Evolutionary conservation across 2,797 vertebrate genomes (phyloP), one percentile per base, ranked within the genome.

Genomic region (Pogonophryne albipinna): DNA sequence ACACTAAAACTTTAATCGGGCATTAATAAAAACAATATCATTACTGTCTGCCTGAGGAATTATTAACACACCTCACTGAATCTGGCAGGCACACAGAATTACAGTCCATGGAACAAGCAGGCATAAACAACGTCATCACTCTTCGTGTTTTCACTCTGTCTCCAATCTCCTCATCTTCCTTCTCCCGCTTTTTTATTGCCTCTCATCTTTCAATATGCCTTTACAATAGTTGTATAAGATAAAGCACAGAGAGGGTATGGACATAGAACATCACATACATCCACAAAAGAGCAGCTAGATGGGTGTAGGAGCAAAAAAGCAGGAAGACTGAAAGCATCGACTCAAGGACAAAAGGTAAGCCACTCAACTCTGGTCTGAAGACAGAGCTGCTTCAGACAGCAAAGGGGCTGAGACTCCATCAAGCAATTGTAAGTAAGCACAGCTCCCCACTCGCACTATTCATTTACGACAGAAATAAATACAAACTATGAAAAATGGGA

Each of bases 1-100:
- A 79, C 51, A 57, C 80, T 91, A 85, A 91, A 94, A 92, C 80
- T 89, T 90, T 94, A 88, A 93, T 92, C 84, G 90, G 89, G 80
- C 89, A 92, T 92, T 92, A 91, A 92, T 93, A 91, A 93, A 92
- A 92, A 93, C 85, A 87, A 83, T 87, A 91, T 91, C 85, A 92
- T 92, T 92, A 92, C 72, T 61, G 72, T 75, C 80, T 85, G 79
- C 77, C 79, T 68, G 58, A 83, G 78, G 63, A 78, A 82, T 65
- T 77, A 84, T 80, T 71, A 87, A 84, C 67, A 82, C 78, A 86
- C 72, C 76, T 87, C 76, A 85, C 55, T 56, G 76, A 55, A 57
- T 79, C 58, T 73, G 65, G 55, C 80, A 87, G 31, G 17, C 66
- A 34, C 47, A 71, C 60, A 80, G 55, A 68, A 80, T 69, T 60